phyloP scores from a whole-genome alignment of 2,888 invertebrate genomes.

The Cataglyphis cursor region DNA sequence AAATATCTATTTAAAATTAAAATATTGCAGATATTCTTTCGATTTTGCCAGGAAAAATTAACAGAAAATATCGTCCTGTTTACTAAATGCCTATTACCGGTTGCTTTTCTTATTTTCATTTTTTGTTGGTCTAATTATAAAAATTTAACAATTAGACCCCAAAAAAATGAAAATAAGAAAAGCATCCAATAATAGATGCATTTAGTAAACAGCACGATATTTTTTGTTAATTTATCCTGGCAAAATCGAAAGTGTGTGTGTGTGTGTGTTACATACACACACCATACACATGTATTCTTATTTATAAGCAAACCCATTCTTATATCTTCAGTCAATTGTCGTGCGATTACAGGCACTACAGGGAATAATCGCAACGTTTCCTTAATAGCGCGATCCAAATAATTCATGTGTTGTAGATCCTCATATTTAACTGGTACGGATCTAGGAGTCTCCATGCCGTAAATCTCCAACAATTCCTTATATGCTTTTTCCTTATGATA shows the following conservation, averaged over 20 bases:
- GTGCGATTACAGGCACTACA: neutral
- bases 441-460: neutral
- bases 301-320: neutral
- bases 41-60: neutral
- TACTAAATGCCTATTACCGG: neutral
- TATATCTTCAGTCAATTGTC: neutral
- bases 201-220: no score
- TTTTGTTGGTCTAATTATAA: no score
- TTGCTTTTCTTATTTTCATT: neutral
- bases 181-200: no score
- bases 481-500: conserved; percentile 4
- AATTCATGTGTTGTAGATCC: conserved; percentile 8
- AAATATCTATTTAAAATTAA: neutral
- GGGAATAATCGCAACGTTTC: conserved; percentile 16
- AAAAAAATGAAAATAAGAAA: neutral
- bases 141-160: no score
- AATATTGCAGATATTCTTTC: neutral
- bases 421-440: neutral
- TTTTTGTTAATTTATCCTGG: no score
- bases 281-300: neutral
- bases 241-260: no score
- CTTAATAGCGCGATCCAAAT: conserved; percentile 1
- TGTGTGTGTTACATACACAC: no score
- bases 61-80: neutral
- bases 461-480: conserved; percentile 4